These are phyloP conservation scores for Ceratothoa steindachneri DNA, from an alignment of 2,888 invertebrate species.

Conservation along the genomic window DNA sequence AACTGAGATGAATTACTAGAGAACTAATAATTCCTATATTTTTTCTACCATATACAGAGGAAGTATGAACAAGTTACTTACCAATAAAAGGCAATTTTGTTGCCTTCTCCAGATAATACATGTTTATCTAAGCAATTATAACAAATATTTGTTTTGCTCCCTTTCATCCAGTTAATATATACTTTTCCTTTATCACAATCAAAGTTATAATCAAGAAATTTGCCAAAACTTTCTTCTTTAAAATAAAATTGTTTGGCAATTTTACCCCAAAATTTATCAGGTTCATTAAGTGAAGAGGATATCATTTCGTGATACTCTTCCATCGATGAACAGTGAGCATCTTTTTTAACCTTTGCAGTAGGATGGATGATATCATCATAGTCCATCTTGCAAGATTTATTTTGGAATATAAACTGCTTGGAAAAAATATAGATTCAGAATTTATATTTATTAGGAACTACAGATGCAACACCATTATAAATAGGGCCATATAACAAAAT, in stretches of 20 bases:
- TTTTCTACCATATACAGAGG: too few relatives aligned
- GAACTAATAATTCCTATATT: too few relatives aligned
- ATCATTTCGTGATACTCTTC: conserved; percentile 78
- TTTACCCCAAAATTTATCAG: conserved; percentile 87
- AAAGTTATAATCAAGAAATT: conserved; percentile 86
- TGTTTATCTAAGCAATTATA: conserved; percentile 92
- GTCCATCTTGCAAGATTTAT: too few relatives aligned
- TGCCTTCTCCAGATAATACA: conserved; percentile 80
- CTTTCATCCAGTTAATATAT: conserved; percentile 90
- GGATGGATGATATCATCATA: too few relatives aligned
- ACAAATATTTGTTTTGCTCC: conserved; percentile 81
- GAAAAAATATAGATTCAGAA: too few relatives aligned
- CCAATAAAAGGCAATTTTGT: conserved; percentile 92
- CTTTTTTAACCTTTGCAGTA: conserved; percentile 46
- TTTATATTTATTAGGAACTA: too few relatives aligned
- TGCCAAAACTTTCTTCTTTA: conserved; percentile 69
- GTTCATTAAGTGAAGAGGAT: conserved; percentile 77
- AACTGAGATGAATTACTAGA: too few relatives aligned
- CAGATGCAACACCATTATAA: too few relatives aligned
- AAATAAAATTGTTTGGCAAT: conserved; percentile 91
- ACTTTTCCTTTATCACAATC: conserved; percentile 82
- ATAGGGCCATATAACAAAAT: too few relatives aligned
- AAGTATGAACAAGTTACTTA: conserved; percentile 61
- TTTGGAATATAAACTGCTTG: too few relatives aligned
- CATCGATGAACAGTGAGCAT: conserved; percentile 63